Evolutionary conservation across 2,888 invertebrate genomes (phyloP).

Genomic region (Serrognathus titanus): DNA sequence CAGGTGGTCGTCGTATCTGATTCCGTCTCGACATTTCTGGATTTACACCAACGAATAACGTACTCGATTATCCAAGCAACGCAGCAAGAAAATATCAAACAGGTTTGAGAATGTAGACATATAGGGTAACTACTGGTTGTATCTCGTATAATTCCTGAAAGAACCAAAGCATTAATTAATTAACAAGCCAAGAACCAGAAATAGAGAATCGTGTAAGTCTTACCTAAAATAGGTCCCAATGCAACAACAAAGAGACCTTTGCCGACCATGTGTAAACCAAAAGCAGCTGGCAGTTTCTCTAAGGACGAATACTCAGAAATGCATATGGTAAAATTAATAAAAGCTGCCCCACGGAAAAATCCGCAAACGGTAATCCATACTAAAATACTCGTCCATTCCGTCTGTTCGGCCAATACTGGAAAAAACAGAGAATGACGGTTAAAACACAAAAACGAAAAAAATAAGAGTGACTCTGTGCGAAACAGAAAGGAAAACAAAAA

Average conservation of each 20-base stretch:
- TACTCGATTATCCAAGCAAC: slow-evolving; percentile 69
- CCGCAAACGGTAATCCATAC: slow-evolving; percentile 72
- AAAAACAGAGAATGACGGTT: slow-evolving; percentile 34
- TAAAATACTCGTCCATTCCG: slow-evolving; percentile 66
- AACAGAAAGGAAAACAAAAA: slow-evolving; percentile 23
- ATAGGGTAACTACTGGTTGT: slow-evolving; percentile 63
- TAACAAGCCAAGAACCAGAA: no score
- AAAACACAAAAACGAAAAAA: slow-evolving; percentile 16
- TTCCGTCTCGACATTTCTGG: slow-evolving; percentile 46
- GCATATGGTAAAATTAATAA: slow-evolving; percentile 75
- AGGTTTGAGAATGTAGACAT: slow-evolving; percentile 70
- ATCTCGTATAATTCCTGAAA: slow-evolving; percentile 66
- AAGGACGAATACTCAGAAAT: slow-evolving; percentile 70
- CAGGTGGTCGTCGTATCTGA: slow-evolving; percentile 37
- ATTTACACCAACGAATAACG: slow-evolving; percentile 43
- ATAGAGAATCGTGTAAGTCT: slow-evolving; percentile 30
- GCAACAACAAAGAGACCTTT: slow-evolving; percentile 68
- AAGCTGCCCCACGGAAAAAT: slow-evolving; percentile 73
- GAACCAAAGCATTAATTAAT: slow-evolving; percentile 11
- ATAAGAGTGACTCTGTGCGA: slow-evolving; percentile 28
- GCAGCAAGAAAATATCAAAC: slow-evolving; percentile 65
- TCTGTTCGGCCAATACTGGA: slow-evolving; percentile 71
- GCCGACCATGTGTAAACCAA: slow-evolving; percentile 74
- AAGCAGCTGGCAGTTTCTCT: slow-evolving; percentile 72
- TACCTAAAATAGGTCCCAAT: slow-evolving; percentile 69